Evolutionary conservation across 1,140 invertebrate species (phyloP).

Genomic region (Drosophila nigromelanica): DNA sequence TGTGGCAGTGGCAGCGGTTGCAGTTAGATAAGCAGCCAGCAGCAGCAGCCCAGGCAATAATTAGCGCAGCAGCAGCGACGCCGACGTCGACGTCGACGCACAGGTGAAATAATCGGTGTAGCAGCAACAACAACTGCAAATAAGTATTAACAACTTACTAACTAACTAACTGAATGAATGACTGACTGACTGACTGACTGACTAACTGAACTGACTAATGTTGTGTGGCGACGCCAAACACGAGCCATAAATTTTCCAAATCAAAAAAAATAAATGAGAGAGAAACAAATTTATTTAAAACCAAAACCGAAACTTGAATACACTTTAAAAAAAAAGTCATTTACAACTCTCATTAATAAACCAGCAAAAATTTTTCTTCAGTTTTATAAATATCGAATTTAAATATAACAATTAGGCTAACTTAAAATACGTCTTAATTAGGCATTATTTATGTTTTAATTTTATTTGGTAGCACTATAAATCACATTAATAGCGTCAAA

Average conservation of each 20-base stretch:
- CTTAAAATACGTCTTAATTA: too few species aligned
- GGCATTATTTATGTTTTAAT: too few species aligned
- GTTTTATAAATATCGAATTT: too few species aligned
- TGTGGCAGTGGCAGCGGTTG: constrained; percentile 22
- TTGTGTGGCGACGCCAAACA: constrained; percentile 63
- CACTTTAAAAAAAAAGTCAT: background rate
- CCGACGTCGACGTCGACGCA: constrained; percentile 26
- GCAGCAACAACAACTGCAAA: constrained; percentile 29
- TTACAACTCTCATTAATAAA: too few species aligned
- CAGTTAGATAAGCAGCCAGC: constrained; percentile 64
- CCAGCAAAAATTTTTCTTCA: too few species aligned
- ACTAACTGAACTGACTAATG: constrained; percentile 58
- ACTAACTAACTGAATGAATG: background rate
- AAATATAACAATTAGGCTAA: too few species aligned
- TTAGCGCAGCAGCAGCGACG: constrained; percentile 24
- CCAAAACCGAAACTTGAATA: constrained; percentile 3
- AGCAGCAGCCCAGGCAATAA: constrained; percentile 8
- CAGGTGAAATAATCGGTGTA: constrained; percentile 47
- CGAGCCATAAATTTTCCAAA: constrained; percentile 21
- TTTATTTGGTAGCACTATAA: too few species aligned
- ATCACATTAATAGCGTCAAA: too few species aligned
- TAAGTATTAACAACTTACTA: constrained; percentile 34
- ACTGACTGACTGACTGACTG: constrained; percentile 27
- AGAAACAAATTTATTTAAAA: background rate
- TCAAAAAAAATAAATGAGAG: background rate